These are phyloP conservation scores for Platysteira castanea DNA, from an alignment of 2,113 vertebrate species.

Conservation along the genomic window DNA sequence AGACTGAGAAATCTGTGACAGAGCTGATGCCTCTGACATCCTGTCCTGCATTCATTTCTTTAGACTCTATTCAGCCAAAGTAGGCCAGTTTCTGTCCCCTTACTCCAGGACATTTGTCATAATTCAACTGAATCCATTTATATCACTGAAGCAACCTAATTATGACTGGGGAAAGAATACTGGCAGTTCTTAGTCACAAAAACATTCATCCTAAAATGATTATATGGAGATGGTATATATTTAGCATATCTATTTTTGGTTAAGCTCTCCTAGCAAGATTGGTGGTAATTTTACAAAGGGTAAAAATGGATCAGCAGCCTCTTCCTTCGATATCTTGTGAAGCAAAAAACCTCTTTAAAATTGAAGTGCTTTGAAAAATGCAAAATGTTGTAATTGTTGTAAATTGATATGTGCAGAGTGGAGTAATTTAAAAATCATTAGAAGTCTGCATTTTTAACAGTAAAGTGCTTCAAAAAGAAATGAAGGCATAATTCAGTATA, in stretches of 20 bases:
- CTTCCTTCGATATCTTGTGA: constrained; percentile 35
- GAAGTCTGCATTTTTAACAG: constrained; percentile 72
- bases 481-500: constrained; percentile 61
- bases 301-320: constrained; percentile 56
- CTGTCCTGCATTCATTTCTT: constrained; percentile 29
- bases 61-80: constrained; percentile 2
- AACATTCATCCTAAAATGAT: constrained; percentile 41
- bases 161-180: constrained; percentile 44
- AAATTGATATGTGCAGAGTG: constrained; percentile 74
- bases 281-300: constrained; percentile 49
- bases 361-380: constrained; percentile 64
- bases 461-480: constrained; percentile 71
- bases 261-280: constrained; percentile 40
- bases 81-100: constrained; percentile 28
- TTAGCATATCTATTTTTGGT: constrained; percentile 66
- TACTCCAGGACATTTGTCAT: constrained; percentile 46
- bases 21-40: constrained; percentile 23
- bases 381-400: constrained; percentile 71
- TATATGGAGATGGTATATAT: constrained; percentile 53
- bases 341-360: constrained; percentile 65
- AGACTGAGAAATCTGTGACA: neutral
- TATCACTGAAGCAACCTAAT: constrained; percentile 54
- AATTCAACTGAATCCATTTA: constrained; percentile 48
- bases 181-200: constrained; percentile 57
- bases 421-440: constrained; percentile 77